Conservation (phyloP, 2,888 invertebrate genomes). For the Drosophila macrospina region DNA sequence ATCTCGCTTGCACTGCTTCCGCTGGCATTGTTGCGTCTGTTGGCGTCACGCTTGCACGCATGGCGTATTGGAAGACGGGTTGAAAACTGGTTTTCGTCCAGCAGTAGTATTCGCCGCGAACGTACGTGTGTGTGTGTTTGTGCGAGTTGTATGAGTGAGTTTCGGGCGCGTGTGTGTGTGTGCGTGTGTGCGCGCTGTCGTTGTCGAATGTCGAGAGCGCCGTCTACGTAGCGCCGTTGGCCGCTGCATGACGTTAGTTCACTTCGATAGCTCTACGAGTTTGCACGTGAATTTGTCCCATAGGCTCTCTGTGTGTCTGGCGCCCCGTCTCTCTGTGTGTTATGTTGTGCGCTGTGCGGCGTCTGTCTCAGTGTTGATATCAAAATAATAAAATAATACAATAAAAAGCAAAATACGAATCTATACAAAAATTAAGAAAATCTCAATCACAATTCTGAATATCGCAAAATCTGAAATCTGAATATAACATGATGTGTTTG, state of each 20-base stretch:
- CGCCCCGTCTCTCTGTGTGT: constrained; percentile 24
- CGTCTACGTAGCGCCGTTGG: constrained; percentile 83
- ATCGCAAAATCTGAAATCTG: constrained; percentile 29
- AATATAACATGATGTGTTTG: constrained; percentile 2
- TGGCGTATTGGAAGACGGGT: constrained; percentile 64
- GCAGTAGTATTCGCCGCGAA: constrained; percentile 4
- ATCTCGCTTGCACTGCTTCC: constrained; percentile 35
- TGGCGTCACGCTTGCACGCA: constrained; percentile 48
- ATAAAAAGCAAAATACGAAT: too few relatives aligned
- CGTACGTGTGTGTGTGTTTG: constrained; percentile 12
- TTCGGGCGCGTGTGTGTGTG: constrained; percentile 13
- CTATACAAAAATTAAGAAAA: too few relatives aligned
- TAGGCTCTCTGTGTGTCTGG: constrained; percentile 48
- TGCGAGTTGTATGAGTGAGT: too few relatives aligned
- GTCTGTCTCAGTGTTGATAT: constrained; percentile 14
- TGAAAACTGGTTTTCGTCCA: constrained; percentile 69
- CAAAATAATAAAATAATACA: too few relatives aligned
- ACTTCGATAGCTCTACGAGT: constrained; percentile 86
- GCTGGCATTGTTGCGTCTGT: constrained; percentile 6
- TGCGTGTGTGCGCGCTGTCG: constrained; percentile 23
- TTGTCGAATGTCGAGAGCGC: constrained; percentile 58
- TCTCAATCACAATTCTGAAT: constrained; percentile 53
- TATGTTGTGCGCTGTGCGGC: constrained; percentile 46
- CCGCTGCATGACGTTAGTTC: constrained; percentile 86
- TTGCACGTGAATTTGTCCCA: constrained; percentile 85